Conservation (phyloP, 1,140 invertebrate species). For the Cecropterus lyciades region DNA sequence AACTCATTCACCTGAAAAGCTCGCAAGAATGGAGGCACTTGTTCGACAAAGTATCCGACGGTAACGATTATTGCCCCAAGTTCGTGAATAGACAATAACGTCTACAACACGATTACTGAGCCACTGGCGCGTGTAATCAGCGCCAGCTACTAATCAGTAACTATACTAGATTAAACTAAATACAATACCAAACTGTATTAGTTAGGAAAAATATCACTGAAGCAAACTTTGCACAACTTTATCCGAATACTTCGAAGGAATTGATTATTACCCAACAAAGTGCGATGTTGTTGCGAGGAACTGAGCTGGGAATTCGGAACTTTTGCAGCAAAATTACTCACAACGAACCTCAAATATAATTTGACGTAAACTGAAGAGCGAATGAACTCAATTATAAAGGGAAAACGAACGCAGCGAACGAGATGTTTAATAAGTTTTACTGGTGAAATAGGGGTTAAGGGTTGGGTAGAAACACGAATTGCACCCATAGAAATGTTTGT, state of each 20-base stretch:
- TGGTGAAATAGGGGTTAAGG: neutral
- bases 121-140: slow-evolving; percentile 14
- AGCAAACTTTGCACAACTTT: slow-evolving; percentile 1
- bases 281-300: slow-evolving; percentile 1
- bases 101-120: neutral
- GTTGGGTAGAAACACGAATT: too few species aligned
- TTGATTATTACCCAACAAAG: slow-evolving; percentile 25
- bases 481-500: too few species aligned
- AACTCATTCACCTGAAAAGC: slow-evolving; percentile 23
- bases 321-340: slow-evolving; percentile 21
- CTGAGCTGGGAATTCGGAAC: neutral
- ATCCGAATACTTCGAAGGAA: slow-evolving; percentile 22
- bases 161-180: slow-evolving; percentile 21
- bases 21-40: slow-evolving; percentile 12
- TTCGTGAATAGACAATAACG: slow-evolving; percentile 22
- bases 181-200: slow-evolving; percentile 18
- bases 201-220: slow-evolving; percentile 12
- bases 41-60: slow-evolving; percentile 13
- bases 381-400: slow-evolving; percentile 9
- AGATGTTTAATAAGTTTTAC: neutral
- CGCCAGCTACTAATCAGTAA: neutral
- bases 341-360: slow-evolving; percentile 9
- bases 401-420: neutral
- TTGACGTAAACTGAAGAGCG: slow-evolving; percentile 1
- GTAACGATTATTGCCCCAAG: slow-evolving; percentile 27